phyloP scores from a whole-genome alignment of 2,113 vertebrate genomes.

The Anguilla japonica region DNA sequence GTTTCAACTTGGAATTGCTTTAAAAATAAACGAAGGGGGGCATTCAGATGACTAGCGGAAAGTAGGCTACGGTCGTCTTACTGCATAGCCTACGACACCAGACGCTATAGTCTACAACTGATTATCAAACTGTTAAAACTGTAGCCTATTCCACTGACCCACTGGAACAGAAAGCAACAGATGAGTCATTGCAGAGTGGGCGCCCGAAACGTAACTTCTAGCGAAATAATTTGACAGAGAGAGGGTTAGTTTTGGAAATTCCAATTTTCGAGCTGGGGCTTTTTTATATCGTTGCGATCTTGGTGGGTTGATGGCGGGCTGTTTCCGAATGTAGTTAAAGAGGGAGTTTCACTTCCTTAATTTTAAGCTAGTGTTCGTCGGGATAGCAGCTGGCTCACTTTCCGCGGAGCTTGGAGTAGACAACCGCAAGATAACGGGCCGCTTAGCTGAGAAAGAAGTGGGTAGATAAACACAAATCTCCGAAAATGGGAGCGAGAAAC shows the following conservation, averaged over 20 bases:
- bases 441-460: neutral
- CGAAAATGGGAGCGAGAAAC: neutral
- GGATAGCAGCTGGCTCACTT: neutral
- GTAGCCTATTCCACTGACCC: too few relatives aligned
- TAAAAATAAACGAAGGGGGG: neutral
- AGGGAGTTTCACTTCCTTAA: slow-evolving; percentile 1
- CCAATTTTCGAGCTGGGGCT: neutral
- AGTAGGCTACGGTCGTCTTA: too few relatives aligned
- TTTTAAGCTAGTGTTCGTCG: neutral
- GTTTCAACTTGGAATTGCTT: neutral
- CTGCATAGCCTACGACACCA: too few relatives aligned
- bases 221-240: too few relatives aligned
- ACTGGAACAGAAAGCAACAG: too few relatives aligned
- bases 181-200: neutral
- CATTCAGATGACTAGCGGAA: neutral
- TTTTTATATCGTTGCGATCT: neutral
- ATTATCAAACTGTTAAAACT: too few relatives aligned
- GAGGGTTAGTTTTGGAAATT: neutral
- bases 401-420: neutral
- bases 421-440: neutral
- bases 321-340: neutral
- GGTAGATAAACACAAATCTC: neutral
- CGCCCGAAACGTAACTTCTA: neutral
- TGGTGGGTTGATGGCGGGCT: neutral
- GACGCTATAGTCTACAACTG: too few relatives aligned